Percentiles rank a stretch among this genome's conserved stretches.
Conservation (phyloP, 2,888 invertebrate species). For the Laspeyria flexula region DNA sequence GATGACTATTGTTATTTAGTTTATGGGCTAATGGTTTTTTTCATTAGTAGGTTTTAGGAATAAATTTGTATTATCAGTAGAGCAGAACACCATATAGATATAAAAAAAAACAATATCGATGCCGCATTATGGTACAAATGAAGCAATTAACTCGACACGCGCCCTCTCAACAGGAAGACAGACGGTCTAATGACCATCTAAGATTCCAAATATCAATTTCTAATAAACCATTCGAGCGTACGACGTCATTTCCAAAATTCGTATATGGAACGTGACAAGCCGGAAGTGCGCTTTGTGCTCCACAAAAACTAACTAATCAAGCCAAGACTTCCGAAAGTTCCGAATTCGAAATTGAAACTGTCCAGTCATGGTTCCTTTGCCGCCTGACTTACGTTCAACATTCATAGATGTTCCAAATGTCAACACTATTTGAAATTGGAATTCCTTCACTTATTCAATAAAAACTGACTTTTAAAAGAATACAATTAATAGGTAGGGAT, state of each 20-base stretch:
- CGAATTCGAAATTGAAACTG: constrained; percentile 69
- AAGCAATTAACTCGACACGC: constrained; percentile 83
- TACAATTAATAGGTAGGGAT: too few relatives aligned
- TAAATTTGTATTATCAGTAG: constrained; percentile 52
- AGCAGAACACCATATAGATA: constrained; percentile 60
- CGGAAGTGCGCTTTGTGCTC: constrained; percentile 74
- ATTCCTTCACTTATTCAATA: not conserved
- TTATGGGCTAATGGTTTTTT: constrained; percentile 48
- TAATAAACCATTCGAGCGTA: constrained; percentile 71
- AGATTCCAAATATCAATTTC: constrained; percentile 85
- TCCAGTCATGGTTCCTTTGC: constrained; percentile 70
- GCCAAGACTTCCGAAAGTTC: constrained; percentile 72
- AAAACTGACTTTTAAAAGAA: too few relatives aligned
- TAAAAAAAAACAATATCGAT: constrained; percentile 50
- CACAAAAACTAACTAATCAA: constrained; percentile 80
- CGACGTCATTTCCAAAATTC: constrained; percentile 66
- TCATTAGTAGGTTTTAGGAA: too few relatives aligned
- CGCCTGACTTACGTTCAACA: constrained; percentile 58
- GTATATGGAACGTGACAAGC: constrained; percentile 65
- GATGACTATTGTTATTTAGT: constrained; percentile 55
- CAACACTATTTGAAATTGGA: constrained; percentile 43
- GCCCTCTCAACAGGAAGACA: constrained; percentile 79
- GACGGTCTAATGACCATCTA: constrained; percentile 79
- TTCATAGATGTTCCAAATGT: constrained; percentile 22
- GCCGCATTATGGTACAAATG: constrained; percentile 77